Conservation (phyloP, 2,888 invertebrate species). For the Panopea generosa region DNA sequence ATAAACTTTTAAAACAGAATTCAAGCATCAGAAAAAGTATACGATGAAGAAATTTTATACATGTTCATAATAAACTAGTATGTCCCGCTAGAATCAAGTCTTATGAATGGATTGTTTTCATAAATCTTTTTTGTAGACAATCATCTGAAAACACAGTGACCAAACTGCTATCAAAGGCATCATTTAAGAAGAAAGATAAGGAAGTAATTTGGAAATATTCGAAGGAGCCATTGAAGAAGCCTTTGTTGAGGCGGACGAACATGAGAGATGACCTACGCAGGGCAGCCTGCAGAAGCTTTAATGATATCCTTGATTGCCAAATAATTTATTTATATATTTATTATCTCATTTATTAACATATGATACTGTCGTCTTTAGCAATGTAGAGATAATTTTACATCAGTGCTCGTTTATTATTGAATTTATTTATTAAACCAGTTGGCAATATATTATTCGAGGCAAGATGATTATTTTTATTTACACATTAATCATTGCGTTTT, state of each 20-base stretch:
- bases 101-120: too few relatives aligned
- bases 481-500: neutral
- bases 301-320: constrained; percentile 78
- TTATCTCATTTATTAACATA: neutral
- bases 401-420: too few relatives aligned
- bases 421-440: too few relatives aligned
- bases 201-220: constrained; percentile 70
- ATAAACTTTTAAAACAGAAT: too few relatives aligned
- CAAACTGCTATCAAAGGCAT: constrained; percentile 75
- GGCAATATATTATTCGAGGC: too few relatives aligned
- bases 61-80: too few relatives aligned
- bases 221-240: constrained; percentile 75
- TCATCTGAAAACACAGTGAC: constrained; percentile 70
- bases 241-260: constrained; percentile 70
- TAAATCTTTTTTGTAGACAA: constrained; percentile 57
- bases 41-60: too few relatives aligned
- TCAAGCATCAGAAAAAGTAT: too few relatives aligned
- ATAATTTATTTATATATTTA: neutral
- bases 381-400: too few relatives aligned
- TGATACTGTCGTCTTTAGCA: too few relatives aligned
- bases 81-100: too few relatives aligned
- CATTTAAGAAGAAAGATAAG: constrained; percentile 72
- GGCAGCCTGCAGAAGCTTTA: constrained; percentile 69
- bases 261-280: constrained; percentile 69
- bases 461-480: too few relatives aligned